Base-by-base conservation (phyloP, 37 sponge, comb jelly and placozoan genomes). In the Cliona cf. orientalis region DNA sequence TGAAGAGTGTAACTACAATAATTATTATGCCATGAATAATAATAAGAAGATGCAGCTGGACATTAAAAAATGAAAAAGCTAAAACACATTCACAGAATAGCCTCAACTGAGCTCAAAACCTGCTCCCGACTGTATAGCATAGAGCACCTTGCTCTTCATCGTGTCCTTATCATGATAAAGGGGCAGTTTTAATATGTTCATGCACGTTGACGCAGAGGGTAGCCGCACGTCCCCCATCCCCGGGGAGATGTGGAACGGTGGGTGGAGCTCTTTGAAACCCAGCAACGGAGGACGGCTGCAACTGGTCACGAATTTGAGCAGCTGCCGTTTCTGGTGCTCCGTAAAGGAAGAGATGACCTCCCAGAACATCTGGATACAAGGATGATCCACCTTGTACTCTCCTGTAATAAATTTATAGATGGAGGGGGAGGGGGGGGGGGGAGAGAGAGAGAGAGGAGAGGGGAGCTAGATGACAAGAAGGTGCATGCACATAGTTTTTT, bases 261-360 rank as follows among this genome's bases (percentile, higher is more conserved):
- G 99, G 34, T 84, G 73, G 46, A 99, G 86, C n/a, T 96, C 84
- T 41, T 79, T 84, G 78, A 99, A 99, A n/a, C 99, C 99, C 71
- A 96, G 88, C 12, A 99, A 72, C 11, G 99, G 99, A 0, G 99
- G 97, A 2, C 88, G 91, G n/a, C 92, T 87, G 80, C 97, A 97
- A 49, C 95, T 94, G 28, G 99, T 99, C 14, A 99, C 97, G 84
- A 99, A 99, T 80, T 93, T 99, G 43, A 99, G 82, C 57, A 99
- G 76, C 26, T 71, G 70, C 2, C 81, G 72, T 59, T 90, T 85
- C 79, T 99, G 87, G 34, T 77, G 80, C 61, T 93, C 91, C 46
- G 70, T 69, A 28, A 99, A 92, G 19, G 62, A 58, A 9, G 41
- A 46, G 32, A 94, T 81, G 9, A 96, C 92, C 0, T 96, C 87